Conservation (phyloP, 2,888 invertebrate genomes). For the Ligdia adustata region DNA sequence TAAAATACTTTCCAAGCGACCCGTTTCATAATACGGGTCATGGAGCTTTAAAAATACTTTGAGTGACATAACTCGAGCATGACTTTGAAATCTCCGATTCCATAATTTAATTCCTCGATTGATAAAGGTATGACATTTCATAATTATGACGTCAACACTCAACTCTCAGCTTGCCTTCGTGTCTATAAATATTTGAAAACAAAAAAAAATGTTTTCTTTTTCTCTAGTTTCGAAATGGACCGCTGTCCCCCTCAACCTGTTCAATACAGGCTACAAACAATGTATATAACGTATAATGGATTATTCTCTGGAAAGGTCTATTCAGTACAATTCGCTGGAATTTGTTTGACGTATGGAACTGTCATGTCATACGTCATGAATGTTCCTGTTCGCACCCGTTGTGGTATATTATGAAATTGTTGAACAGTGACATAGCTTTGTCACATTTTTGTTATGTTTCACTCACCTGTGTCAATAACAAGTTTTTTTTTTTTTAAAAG, state of each 20-base stretch:
- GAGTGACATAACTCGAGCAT: no score
- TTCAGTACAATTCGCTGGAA: conserved; percentile 47
- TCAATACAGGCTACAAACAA: conserved; percentile 10
- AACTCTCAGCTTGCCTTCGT: not conserved
- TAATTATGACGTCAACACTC: conserved; percentile 5
- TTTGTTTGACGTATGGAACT: conserved; percentile 53
- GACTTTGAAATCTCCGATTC: not conserved
- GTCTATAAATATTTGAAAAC: not conserved
- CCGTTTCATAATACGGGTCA: no score
- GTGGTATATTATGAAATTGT: conserved; percentile 21
- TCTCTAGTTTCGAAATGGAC: not conserved
- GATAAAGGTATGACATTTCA: conserved; percentile 22
- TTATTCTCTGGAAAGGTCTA: conserved; percentile 26
- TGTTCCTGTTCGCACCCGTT: conserved; percentile 29
- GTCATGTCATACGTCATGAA: conserved; percentile 57
- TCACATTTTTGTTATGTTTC: no score
- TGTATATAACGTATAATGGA: conserved; percentile 19
- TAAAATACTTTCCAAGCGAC: no score
- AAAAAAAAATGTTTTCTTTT: not conserved
- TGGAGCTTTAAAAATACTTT: no score
- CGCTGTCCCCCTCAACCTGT: not conserved
- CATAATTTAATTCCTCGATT: conserved; percentile 11
- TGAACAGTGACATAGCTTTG: conserved; percentile 1
- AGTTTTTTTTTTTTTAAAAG: no score
- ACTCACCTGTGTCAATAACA: no score